Evolutionary conservation across 2,113 vertebrate genomes (phyloP).

Genomic region (Scomber japonicus): DNA sequence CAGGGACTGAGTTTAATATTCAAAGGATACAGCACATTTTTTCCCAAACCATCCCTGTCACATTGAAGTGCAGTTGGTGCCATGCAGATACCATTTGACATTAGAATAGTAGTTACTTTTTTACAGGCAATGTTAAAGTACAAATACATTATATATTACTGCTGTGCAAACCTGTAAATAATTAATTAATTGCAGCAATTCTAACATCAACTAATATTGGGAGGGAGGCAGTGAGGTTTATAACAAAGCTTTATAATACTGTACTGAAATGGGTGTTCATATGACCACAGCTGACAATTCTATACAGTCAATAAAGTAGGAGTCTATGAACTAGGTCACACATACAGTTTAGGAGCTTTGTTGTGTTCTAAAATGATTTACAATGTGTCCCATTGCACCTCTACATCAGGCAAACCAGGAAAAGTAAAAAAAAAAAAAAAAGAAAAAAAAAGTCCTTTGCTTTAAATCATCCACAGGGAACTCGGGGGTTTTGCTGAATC

Average conservation of each 20-base stretch:
- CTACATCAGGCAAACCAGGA: conserved; percentile 23
- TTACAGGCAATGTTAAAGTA: neutral
- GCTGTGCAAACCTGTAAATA: neutral
- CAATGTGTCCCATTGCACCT: conserved; percentile 26
- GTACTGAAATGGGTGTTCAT: neutral
- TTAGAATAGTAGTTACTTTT: neutral
- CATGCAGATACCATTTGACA: neutral
- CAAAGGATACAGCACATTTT: neutral
- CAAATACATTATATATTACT: neutral
- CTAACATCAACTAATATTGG: neutral
- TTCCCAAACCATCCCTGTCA: neutral
- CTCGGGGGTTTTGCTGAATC: conserved; percentile 68
- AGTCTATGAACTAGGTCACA: conserved; percentile 3
- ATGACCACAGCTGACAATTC: neutral
- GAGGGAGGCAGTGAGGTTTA: neutral
- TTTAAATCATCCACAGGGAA: conserved; percentile 65
- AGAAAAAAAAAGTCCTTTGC: conserved; percentile 29
- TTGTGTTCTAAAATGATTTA: conserved; percentile 67
- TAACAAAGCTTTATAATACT: neutral
- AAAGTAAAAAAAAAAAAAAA: conserved; percentile 14
- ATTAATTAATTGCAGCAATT: neutral
- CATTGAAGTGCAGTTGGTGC: neutral
- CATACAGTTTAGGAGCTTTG: conserved; percentile 30
- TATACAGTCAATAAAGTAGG: neutral
- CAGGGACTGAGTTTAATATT: neutral